Base-by-base conservation (phyloP, 2,113 vertebrate species). In the Dasyornis broadbenti region DNA sequence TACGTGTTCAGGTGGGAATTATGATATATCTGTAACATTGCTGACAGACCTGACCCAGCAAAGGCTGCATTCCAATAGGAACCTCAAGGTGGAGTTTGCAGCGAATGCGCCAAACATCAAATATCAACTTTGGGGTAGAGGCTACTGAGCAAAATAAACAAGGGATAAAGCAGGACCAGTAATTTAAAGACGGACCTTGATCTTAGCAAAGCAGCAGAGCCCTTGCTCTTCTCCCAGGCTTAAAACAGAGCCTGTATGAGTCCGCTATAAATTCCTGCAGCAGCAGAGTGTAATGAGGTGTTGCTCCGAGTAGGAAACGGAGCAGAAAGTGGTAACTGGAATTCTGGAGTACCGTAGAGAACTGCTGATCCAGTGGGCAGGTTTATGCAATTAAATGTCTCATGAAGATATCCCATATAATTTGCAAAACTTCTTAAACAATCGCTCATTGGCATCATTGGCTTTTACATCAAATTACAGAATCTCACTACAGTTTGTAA, bases 1-100 rank as follows among this genome's bases (percentile, higher is more conserved):
- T 86, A 68, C 2, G 71, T 83, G 71, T 28, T 94, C 82, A 81
- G 33, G n/a, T 75, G 92, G 88, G 90, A 93, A 89, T 94, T 90
- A 33, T 14, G 44, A 82, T 37, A 14, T 28, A 9, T 15, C 8
- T 9, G 31, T 66, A 53, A 81, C 59, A 75, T 0, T 49, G 28
- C 61, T 79, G 68, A 23, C 53, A 82, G 75, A 45, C 33, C 65
- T 72, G 72, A 45, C 50, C 61, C 16, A 71, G 54, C n/a, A 86
- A 30, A 56, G 27, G 79, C n/a, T 10, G 13, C 23, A 19, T 53
- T 42, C 73, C 65, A 59, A 20, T 0, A n/a, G 78, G 60, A 89
- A 54, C 35, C 52, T 9, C 39, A 19, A 54, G 33, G 0, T 81
- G 68, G 65, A 65, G 45, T 26, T 45, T 19, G 56, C 42, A 82